Evolutionary conservation across 2,888 invertebrate genomes (phyloP).

Genomic region (Eumerus sabulonum): DNA sequence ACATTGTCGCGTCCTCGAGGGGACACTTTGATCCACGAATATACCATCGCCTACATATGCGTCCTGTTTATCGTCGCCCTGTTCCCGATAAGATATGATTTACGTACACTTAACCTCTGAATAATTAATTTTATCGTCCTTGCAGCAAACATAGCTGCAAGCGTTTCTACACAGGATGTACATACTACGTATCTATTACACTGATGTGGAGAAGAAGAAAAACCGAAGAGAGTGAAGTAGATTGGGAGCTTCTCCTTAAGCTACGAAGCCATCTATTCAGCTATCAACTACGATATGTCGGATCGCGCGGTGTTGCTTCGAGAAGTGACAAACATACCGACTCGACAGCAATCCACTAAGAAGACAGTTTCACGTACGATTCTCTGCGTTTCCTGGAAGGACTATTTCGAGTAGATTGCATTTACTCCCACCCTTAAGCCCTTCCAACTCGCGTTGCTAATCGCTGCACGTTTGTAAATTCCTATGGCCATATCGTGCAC

Average conservation of each 20-base stretch:
- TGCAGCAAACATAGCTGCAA: constrained; percentile 55
- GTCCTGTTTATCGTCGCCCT: constrained; percentile 57
- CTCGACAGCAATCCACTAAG: no score
- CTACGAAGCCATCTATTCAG: constrained; percentile 25
- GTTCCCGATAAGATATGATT: constrained; percentile 69
- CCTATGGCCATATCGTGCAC: no score
- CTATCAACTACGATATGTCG: no score
- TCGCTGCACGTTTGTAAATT: no score
- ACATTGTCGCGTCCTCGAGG: constrained; percentile 13
- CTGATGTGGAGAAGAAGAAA: neutral
- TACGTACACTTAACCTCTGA: constrained; percentile 67
- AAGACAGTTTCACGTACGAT: no score
- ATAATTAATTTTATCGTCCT: constrained; percentile 70
- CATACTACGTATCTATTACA: neutral
- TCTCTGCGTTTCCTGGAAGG: no score
- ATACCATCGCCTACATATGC: constrained; percentile 20
- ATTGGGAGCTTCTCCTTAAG: constrained; percentile 26
- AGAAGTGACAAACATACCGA: no score
- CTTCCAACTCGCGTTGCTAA: no score
- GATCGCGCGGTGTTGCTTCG: no score
- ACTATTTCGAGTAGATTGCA: no score
- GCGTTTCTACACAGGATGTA: constrained; percentile 20
- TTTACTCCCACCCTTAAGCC: no score
- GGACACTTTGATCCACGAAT: neutral
- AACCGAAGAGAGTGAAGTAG: constrained; percentile 32